Conservation (phyloP, 2,113 vertebrate genomes). For the Pygoscelis antarcticus region DNA sequence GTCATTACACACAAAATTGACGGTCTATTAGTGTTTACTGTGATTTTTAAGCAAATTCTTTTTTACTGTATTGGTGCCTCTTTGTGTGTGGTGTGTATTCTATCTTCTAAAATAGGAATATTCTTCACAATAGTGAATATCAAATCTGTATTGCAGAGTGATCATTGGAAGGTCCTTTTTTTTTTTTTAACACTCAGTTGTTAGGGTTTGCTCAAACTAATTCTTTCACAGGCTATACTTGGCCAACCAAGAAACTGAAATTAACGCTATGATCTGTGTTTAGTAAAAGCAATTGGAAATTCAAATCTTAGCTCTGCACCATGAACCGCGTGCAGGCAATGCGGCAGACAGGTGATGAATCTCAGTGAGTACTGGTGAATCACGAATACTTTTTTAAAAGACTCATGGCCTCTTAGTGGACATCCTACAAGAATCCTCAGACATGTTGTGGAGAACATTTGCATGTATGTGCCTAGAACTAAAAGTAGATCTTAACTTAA, state of each 20-base stretch:
- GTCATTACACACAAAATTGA: background rate
- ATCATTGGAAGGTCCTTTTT: background rate
- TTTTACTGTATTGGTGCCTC: background rate
- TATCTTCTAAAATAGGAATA: background rate
- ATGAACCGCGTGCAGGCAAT: background rate
- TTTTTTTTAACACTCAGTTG: background rate
- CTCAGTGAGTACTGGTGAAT: background rate
- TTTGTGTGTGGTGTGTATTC: background rate
- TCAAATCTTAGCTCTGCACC: background rate
- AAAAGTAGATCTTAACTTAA: conserved; percentile 21
- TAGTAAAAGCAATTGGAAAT: background rate
- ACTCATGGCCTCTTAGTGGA: background rate
- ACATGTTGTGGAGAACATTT: background rate
- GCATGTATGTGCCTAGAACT: background rate
- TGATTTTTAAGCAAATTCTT: conserved; percentile 12
- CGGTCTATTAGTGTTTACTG: background rate
- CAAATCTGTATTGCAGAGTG: background rate
- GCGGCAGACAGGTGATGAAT: background rate
- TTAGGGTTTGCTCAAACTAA: background rate
- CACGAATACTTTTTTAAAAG: background rate
- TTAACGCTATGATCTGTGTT: background rate
- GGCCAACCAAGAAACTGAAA: background rate
- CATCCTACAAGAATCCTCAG: background rate
- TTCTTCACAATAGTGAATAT: background rate
- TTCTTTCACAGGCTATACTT: background rate